Evolutionary conservation across 1,140 invertebrate genomes (phyloP), one percentile per base, ranked within the genome.

Genomic region (Pemphigus obesinymphae): DNA sequence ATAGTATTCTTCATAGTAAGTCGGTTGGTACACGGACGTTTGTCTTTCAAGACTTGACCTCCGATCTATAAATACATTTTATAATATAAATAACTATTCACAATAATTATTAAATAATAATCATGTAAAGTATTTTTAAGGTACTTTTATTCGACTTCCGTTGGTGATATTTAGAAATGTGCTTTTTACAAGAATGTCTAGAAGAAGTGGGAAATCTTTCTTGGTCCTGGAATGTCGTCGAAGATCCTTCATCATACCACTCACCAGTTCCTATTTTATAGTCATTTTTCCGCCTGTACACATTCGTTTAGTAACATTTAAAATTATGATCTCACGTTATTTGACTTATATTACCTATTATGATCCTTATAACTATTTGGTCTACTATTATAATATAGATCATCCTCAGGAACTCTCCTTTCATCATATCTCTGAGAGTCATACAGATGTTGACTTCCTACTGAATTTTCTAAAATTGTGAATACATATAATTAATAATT

Each of bases 381-480:
- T 87, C 94, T 90, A 87, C 94, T 96, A 87, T 96, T 96, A 87
- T 96, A 96, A 86, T 93, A 96, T 83, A 97, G 89, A 84, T 94
- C 95, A 88, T 96, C 95, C 8, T 82, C 73, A 20, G 85, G 84
- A 31, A 58, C 10, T 23, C 34, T 63, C 83, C 55, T 66, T 76
- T 82, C 81, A 50, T 82, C 66, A 10, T 66, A 70, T 66, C 48
- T 58, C 29, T 80, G 76, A 45, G 76, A 43, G 13, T 63, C 53
- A 20, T 43, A 80, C 23, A 63, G 2, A 29, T 61, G 34, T 63
- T 43, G 76, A 80, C 17, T 63, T 29, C 53, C 37, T 0, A 0
- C 37, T 6, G 50, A 55, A 13, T 4, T 20, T 45, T 80, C 76
- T 63, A 45, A 11, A 80, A 80, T 58, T 6, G 23, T 29, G 31